Conservation (phyloP, 2,113 vertebrate species). For the Thalassarche chlororhynchos region DNA sequence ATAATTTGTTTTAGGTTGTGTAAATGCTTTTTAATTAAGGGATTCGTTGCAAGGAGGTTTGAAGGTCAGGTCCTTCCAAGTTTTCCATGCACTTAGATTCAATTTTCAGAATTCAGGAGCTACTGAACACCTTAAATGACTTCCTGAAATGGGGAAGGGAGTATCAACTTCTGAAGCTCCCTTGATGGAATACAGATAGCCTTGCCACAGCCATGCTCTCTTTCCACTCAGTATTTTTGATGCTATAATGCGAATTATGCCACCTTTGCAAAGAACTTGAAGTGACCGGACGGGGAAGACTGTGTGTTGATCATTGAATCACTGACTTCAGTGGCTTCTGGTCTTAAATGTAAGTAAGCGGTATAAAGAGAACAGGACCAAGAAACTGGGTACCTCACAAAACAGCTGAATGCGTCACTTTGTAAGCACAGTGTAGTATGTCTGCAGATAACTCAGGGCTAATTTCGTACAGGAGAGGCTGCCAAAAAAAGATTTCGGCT, state of each 20-base stretch:
- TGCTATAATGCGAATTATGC: not conserved
- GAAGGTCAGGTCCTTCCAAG: slow-evolving; percentile 46
- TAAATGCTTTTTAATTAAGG: slow-evolving; percentile 64
- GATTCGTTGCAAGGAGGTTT: slow-evolving; percentile 44
- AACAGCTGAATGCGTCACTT: not conserved
- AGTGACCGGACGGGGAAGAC: not conserved
- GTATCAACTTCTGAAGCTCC: not conserved
- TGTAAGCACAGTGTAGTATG: not conserved
- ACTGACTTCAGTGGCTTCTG: not conserved
- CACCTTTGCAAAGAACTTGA: not conserved
- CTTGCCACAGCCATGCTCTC: not conserved
- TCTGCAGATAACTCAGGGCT: not conserved
- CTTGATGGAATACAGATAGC: not conserved
- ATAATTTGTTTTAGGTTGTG: slow-evolving; percentile 69
- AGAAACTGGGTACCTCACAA: not conserved
- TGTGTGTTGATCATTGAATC: not conserved
- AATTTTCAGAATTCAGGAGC: not conserved
- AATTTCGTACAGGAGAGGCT: not conserved
- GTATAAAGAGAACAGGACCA: not conserved
- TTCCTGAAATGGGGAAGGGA: not conserved
- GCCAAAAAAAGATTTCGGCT: not conserved
- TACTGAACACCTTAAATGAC: slow-evolving; percentile 7
- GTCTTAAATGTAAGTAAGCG: not conserved
- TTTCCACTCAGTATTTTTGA: not conserved
- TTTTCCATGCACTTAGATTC: not conserved